These are phyloP conservation scores for Pelecanus crispus DNA, from an alignment of 2,113 vertebrate genomes.

Conservation along the genomic window DNA sequence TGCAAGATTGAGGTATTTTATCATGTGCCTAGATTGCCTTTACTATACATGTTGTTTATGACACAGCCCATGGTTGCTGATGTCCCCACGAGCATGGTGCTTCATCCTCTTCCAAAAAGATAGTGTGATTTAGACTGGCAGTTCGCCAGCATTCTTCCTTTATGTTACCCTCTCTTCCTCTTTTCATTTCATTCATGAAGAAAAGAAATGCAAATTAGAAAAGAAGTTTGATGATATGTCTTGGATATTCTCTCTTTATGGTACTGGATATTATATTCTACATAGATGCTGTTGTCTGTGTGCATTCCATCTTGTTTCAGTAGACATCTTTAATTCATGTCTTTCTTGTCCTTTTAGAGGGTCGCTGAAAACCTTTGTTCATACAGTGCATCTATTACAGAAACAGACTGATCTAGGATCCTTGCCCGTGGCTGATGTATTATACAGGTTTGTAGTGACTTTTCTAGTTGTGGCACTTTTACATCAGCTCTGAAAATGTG, in stretches of 20 bases:
- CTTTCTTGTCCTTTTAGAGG: constrained; percentile 81
- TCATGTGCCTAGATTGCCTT: background rate
- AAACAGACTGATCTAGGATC: constrained; percentile 93
- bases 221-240: background rate
- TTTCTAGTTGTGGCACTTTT: background rate
- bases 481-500: background rate
- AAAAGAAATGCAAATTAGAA: background rate
- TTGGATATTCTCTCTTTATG: background rate
- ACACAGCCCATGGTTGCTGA: background rate
- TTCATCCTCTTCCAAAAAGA: background rate
- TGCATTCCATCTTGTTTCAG: background rate
- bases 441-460: constrained; percentile 86
- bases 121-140: background rate
- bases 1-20: background rate
- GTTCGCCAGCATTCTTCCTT: background rate
- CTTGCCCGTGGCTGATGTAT: constrained; percentile 93
- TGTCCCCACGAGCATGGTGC: background rate
- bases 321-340: constrained; percentile 38
- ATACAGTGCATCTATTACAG: constrained; percentile 96
- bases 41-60: background rate
- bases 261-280: background rate
- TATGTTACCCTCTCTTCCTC: background rate
- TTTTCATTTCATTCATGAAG: background rate
- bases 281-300: background rate
- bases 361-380: constrained; percentile 97